A percentile compares a stretch with the other conserved stretches of the same genome.
phyloP scores from a whole-genome alignment of 2,113 vertebrate genomes.

The Phalacrocorax pelagicus region DNA sequence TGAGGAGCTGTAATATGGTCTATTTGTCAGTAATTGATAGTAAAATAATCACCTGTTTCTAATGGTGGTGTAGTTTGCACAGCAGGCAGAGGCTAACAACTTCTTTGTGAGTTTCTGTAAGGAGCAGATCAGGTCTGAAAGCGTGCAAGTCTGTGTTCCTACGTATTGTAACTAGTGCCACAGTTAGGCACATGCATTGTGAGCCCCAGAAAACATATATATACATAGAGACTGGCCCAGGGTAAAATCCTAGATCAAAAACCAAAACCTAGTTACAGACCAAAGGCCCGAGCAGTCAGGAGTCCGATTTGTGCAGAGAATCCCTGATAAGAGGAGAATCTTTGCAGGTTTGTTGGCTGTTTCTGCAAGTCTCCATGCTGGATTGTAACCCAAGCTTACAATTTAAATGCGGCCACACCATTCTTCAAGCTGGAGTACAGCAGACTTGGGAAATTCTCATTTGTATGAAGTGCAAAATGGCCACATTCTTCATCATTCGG shows the following conservation, averaged over 20 bases:
- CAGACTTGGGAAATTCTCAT: neutral
- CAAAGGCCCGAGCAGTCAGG: neutral
- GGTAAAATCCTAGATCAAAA: neutral
- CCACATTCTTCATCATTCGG: neutral
- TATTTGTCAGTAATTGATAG: neutral
- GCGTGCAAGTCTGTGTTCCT: neutral
- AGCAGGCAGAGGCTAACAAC: neutral
- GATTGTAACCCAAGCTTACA: neutral
- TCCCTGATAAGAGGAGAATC: neutral
- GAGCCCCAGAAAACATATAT: neutral
- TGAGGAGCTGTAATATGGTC: neutral
- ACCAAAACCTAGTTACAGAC: neutral
- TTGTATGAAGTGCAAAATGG: neutral
- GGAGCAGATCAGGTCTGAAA: neutral
- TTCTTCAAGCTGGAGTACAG: neutral
- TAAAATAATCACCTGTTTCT: neutral
- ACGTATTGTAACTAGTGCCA: neutral
- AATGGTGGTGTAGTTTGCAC: neutral
- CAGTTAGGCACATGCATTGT: fast-evolving
- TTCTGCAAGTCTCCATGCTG: neutral
- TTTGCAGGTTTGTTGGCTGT: neutral
- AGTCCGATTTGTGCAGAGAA: neutral
- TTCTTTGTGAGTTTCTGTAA: neutral
- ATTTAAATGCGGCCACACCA: neutral
- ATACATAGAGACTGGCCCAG: neutral